phyloP scores from a whole-genome alignment of 2,888 invertebrate genomes.

The Oscheius onirici region DNA sequence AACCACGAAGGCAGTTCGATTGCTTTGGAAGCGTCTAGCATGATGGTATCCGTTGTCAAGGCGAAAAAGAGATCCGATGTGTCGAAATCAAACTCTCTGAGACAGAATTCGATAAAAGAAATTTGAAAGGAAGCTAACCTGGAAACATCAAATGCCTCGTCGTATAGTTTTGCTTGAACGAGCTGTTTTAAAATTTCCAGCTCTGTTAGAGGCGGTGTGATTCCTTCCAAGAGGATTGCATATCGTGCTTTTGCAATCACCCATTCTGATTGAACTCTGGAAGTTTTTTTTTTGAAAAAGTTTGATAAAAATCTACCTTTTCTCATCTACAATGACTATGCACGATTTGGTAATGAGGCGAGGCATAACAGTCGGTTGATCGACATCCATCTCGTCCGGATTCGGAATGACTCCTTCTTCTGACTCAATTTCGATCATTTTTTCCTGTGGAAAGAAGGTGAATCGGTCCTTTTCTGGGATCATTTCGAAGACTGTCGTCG shows the following conservation, averaged over 20 bases:
- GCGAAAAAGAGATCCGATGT: slow-evolving; percentile 41
- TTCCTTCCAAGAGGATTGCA: slow-evolving; percentile 31
- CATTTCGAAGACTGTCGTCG: slow-evolving; percentile 44
- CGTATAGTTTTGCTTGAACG: slow-evolving; percentile 55
- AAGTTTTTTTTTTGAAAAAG: neutral
- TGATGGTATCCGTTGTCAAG: slow-evolving; percentile 54
- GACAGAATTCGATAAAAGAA: neutral
- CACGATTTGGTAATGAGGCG: neutral
- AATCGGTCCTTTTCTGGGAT: slow-evolving; percentile 34
- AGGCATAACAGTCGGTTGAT: neutral
- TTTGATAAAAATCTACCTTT: neutral
- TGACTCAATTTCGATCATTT: neutral
- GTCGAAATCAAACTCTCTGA: slow-evolving; percentile 49
- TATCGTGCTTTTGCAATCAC: slow-evolving; percentile 47
- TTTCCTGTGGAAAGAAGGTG: slow-evolving; percentile 19
- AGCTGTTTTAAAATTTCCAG: slow-evolving; percentile 47
- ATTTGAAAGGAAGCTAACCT: slow-evolving; percentile 31
- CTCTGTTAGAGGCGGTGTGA: slow-evolving; percentile 55
- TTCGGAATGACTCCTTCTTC: neutral
- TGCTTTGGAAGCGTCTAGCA: slow-evolving; percentile 37
- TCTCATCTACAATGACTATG: slow-evolving; percentile 12
- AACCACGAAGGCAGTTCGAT: slow-evolving; percentile 37
- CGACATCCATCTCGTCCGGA: slow-evolving; percentile 12
- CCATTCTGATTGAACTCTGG: slow-evolving; percentile 41
- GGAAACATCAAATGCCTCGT: slow-evolving; percentile 59